Conservation (phyloP, 2,113 vertebrate genomes). For the Prunella fulvescens region DNA sequence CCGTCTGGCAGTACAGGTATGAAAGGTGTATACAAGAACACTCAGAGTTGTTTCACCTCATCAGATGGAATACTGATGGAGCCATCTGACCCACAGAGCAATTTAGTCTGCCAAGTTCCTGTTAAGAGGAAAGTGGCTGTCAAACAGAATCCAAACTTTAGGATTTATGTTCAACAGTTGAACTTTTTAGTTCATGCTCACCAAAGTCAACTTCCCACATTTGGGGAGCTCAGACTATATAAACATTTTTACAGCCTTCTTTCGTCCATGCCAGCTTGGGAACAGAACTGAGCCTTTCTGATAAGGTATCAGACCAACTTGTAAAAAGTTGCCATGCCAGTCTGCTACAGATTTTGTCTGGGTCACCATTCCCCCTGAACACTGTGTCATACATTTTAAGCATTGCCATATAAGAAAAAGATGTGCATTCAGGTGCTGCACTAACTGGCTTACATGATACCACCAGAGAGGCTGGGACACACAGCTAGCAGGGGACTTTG, state of each 20-base stretch:
- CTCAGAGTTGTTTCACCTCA: neutral
- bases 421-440: neutral
- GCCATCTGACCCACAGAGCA: neutral
- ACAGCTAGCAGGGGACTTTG: neutral
- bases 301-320: neutral
- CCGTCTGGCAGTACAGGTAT: neutral
- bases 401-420: neutral
- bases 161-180: neutral
- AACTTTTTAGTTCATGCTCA: neutral
- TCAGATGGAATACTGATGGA: neutral
- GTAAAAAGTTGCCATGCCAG: neutral
- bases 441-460: neutral
- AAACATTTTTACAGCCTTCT: neutral
- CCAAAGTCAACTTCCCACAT: neutral
- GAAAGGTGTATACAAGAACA: neutral
- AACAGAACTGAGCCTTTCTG: neutral
- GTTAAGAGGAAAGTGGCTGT: neutral
- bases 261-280: fast-evolving
- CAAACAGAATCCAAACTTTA: neutral
- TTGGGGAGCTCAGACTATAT: neutral
- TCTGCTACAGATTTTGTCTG: neutral
- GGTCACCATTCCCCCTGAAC: neutral
- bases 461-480: neutral
- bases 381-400: neutral
- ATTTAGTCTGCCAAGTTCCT: neutral